phyloP scores from a whole-genome alignment of 2,113 vertebrate genomes.

The Menura novaehollandiae region DNA sequence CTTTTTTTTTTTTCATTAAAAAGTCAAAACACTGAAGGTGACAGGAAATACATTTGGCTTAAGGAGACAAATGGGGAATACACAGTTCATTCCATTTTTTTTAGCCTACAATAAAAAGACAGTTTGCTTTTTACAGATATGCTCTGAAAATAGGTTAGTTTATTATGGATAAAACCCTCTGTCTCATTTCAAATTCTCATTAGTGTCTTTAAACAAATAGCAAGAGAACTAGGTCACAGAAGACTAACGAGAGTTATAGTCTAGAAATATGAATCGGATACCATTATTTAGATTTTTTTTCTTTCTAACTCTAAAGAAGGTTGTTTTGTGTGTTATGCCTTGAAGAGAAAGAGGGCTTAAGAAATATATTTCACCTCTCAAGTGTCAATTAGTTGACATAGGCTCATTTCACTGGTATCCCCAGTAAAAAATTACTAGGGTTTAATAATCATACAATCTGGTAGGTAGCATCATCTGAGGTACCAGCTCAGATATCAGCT shows the following conservation, averaged over 20 bases:
- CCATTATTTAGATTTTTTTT: not conserved
- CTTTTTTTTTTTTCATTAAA: not conserved
- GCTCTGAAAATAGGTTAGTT: not conserved
- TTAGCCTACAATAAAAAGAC: not conserved
- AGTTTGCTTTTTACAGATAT: not conserved
- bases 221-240: constrained; percentile 4
- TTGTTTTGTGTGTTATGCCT: not conserved
- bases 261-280: not conserved
- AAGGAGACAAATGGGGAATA: not conserved
- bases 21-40: not conserved
- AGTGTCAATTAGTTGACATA: not conserved
- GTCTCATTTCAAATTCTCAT: not conserved
- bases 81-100: not conserved
- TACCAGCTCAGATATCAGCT: not conserved
- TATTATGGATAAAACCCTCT: not conserved
- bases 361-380: not conserved
- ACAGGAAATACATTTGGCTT: not conserved
- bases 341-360: not conserved
- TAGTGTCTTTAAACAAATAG: not conserved
- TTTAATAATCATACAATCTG: not conserved
- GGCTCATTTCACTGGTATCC: not conserved
- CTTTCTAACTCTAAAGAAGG: not conserved
- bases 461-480: not conserved
- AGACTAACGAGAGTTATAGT: not conserved
- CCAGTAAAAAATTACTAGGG: not conserved